A percentile compares a stretch with the other conserved stretches of the same genome.
Conservation (phyloP, 2,888 invertebrate genomes). For the Meta bourneti region DNA sequence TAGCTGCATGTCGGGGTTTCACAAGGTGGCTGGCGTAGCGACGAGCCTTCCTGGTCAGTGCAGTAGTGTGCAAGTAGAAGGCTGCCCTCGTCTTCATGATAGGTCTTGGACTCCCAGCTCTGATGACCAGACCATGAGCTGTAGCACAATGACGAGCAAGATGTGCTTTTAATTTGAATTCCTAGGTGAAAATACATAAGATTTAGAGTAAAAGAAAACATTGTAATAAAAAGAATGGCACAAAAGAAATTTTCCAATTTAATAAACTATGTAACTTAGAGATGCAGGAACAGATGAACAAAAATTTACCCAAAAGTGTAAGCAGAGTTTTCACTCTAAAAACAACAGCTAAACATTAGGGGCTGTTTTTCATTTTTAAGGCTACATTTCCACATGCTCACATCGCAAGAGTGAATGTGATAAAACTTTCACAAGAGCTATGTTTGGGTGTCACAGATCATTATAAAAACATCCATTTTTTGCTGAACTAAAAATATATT, state of each 20-base stretch:
- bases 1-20: slow-evolving; percentile 90
- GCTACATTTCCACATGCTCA: no score
- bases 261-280: no score
- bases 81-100: slow-evolving; percentile 98
- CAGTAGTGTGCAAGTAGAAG: slow-evolving; percentile 95
- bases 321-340: no score
- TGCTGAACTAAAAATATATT: no score
- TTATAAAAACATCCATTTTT: no score
- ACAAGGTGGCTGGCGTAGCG: slow-evolving; percentile 86
- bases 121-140: slow-evolving; percentile 89
- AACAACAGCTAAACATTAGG: no score
- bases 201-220: not conserved
- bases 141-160: slow-evolving; percentile 95
- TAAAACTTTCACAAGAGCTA: no score
- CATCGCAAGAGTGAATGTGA: no score
- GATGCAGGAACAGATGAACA: no score
- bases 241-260: not conserved
- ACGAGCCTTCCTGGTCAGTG: slow-evolving; percentile 93
- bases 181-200: slow-evolving; percentile 81
- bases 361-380: no score
- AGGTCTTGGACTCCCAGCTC: slow-evolving; percentile 86
- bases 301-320: no score
- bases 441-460: no score
- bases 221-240: not conserved
- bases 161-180: slow-evolving; percentile 97